phyloP scores from a whole-genome alignment of 53 echinoderm and acorn worm species.

The Mesocentrotus franciscanus region DNA sequence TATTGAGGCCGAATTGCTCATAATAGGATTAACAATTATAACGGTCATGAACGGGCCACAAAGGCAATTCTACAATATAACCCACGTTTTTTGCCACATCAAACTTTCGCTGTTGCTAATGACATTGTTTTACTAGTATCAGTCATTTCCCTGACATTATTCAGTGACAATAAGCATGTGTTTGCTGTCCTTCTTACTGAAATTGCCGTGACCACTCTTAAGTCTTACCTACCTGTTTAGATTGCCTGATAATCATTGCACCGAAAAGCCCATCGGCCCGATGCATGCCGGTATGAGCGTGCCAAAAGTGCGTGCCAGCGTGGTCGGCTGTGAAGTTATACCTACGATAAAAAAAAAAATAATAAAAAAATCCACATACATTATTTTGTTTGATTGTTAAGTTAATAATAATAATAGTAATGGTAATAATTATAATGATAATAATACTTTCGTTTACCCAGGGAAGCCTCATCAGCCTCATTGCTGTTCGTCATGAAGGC shows the following conservation, averaged over 20 bases:
- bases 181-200: too few relatives aligned
- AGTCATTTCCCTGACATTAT: too few relatives aligned
- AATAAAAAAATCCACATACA: neutral
- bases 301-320: slow-evolving; percentile 88
- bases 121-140: too few relatives aligned
- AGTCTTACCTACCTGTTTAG: slow-evolving; percentile 55
- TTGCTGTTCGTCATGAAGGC: neutral
- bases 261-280: slow-evolving; percentile 85
- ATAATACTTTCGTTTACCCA: neutral
- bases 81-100: too few relatives aligned
- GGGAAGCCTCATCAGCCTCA: neutral
- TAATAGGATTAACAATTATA: too few relatives aligned
- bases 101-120: too few relatives aligned
- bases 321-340: slow-evolving; percentile 78
- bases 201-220: too few relatives aligned
- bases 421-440: neutral
- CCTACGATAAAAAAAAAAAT: neutral
- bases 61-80: too few relatives aligned
- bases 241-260: slow-evolving; percentile 71
- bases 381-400: too few relatives aligned
- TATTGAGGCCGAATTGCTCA: too few relatives aligned
- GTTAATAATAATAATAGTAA: neutral
- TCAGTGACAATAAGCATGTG: too few relatives aligned
- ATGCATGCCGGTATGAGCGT: slow-evolving; percentile 84
- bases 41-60: too few relatives aligned